A percentile compares a stretch with the other conserved stretches of the same genome.
These are phyloP conservation scores for Aphidius colemani DNA, from an alignment of 2,888 invertebrate species.

Conservation along the genomic window DNA sequence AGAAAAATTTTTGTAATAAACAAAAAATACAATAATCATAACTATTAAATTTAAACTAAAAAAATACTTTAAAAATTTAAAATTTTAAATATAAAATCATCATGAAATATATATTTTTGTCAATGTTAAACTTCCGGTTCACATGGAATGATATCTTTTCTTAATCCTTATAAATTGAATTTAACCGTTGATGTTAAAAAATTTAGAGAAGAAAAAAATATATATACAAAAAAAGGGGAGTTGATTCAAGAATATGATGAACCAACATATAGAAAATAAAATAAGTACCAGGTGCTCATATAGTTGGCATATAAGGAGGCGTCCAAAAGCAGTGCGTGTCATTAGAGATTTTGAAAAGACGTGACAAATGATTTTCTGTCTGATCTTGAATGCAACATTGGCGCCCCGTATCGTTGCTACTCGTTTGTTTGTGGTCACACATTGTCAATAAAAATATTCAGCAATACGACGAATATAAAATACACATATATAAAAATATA, in stretches of 20 bases:
- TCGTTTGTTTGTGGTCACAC: constrained; percentile 61
- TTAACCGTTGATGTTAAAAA: constrained; percentile 47
- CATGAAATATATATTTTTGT: neutral
- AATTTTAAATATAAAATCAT: no score
- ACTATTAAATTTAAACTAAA: no score
- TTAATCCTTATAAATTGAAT: constrained; percentile 59
- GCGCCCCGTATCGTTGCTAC: constrained; percentile 59
- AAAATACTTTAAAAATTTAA: no score
- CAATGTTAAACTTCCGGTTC: constrained; percentile 33
- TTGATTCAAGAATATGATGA: constrained; percentile 12
- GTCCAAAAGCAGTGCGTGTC: constrained; percentile 59
- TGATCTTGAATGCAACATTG: constrained; percentile 53
- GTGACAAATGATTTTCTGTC: constrained; percentile 60
- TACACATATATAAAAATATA: constrained; percentile 18
- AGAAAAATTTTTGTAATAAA: neutral
- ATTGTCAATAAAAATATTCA: constrained; percentile 44
- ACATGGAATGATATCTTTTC: constrained; percentile 34
- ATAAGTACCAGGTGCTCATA: constrained; percentile 56
- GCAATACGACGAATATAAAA: neutral
- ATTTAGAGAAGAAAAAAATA: constrained; percentile 19
- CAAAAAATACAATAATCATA: no score
- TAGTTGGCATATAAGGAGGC: constrained; percentile 50
- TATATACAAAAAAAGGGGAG: constrained; percentile 21
- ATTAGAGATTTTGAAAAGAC: constrained; percentile 58
- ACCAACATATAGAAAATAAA: constrained; percentile 45